A percentile compares a stretch with the other conserved stretches of the same genome.
phyloP scores from a whole-genome alignment of 2,888 invertebrate genomes.

The Trachelus iudaicus region DNA sequence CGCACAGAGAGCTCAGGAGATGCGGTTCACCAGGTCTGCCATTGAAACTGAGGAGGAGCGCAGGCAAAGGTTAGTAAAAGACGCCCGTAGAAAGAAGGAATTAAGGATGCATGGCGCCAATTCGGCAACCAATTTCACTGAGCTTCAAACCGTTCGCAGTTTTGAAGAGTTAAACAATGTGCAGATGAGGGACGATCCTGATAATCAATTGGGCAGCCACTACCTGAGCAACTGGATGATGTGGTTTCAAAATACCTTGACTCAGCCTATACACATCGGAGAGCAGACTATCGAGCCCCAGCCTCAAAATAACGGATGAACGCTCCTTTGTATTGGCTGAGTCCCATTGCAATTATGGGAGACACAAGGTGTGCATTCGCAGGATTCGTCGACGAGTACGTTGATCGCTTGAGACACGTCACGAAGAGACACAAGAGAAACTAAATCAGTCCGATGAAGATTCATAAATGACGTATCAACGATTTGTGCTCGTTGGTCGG shows the following conservation, averaged over 20 bases:
- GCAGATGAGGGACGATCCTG: slow-evolving; percentile 45
- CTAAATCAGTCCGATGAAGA: not conserved
- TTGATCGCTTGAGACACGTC: not conserved
- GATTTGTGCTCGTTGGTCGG: not conserved
- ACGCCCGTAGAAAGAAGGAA: slow-evolving; percentile 52
- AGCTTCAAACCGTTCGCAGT: slow-evolving; percentile 45
- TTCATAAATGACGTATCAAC: not conserved
- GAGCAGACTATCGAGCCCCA: slow-evolving; percentile 38
- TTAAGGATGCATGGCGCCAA: slow-evolving; percentile 46
- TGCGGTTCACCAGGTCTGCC: slow-evolving; percentile 55
- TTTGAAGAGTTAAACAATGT: slow-evolving; percentile 50
- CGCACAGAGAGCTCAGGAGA: slow-evolving; percentile 52
- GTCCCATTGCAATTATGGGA: not conserved
- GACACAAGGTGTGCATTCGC: not conserved
- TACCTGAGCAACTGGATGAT: slow-evolving; percentile 55
- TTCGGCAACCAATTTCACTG: slow-evolving; percentile 43
- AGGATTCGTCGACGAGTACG: not conserved
- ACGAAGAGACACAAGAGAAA: not conserved
- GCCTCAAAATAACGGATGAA: slow-evolving; percentile 25
- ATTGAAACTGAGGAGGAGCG: slow-evolving; percentile 55
- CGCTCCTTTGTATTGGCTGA: not conserved
- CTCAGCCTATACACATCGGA: slow-evolving; percentile 38
- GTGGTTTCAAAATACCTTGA: slow-evolving; percentile 53
- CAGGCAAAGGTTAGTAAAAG: slow-evolving; percentile 51
- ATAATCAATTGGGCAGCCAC: slow-evolving; percentile 46